Evolutionary conservation across 2,797 vertebrate genomes (phyloP).

Genomic region (Takifugu ocellatus): DNA sequence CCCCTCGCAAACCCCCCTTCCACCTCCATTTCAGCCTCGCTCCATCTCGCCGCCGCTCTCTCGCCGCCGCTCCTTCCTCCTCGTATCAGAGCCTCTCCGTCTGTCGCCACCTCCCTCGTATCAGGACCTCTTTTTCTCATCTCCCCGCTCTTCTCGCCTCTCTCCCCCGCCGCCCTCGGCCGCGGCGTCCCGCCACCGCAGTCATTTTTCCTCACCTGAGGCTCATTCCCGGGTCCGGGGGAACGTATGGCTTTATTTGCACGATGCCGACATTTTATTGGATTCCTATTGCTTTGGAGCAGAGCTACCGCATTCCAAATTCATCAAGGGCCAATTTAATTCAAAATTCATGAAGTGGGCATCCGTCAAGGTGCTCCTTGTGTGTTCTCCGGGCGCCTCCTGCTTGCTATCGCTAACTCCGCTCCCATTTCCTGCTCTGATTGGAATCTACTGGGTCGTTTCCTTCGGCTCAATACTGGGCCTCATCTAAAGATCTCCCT

Average conservation of each 20-base stretch:
- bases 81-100: conserved; percentile 64
- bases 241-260: conserved; percentile 80
- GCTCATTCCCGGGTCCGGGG: conserved; percentile 63
- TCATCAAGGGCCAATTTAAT: conserved; percentile 81
- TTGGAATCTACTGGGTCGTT: conserved; percentile 63
- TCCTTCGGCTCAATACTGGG: conserved; percentile 49
- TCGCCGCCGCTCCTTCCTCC: conserved; percentile 51
- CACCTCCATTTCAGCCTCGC: conserved; percentile 65
- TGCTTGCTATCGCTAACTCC: conserved; percentile 59
- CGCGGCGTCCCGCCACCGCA: conserved; percentile 67
- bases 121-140: conserved; percentile 55
- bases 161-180: conserved; percentile 48
- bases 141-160: conserved; percentile 43
- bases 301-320: conserved; percentile 72
- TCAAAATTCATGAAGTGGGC: conserved; percentile 76
- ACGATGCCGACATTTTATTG: conserved; percentile 71
- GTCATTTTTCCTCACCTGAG: conserved; percentile 74
- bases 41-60: conserved; percentile 63
- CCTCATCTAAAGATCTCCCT: conserved; percentile 43
- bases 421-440: conserved; percentile 59
- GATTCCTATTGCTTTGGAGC: conserved; percentile 78
- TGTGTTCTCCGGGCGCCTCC: conserved; percentile 54
- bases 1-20: conserved; percentile 51
- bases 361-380: conserved; percentile 71
- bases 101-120: conserved; percentile 43